A percentile compares a stretch with the other conserved stretches of the same genome.
Conservation (phyloP, 1,140 invertebrate species). For the Hycleus phaleratus region DNA sequence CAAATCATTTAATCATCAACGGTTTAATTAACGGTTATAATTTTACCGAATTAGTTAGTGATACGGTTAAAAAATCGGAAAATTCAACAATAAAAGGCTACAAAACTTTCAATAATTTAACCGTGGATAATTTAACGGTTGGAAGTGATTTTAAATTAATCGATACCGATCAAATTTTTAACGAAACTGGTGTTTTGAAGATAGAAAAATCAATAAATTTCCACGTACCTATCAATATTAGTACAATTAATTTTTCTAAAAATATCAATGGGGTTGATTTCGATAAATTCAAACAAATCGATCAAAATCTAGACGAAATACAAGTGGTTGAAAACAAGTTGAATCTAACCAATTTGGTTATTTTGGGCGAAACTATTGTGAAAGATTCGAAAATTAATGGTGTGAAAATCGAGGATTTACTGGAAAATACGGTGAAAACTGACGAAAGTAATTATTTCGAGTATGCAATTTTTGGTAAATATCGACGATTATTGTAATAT, state of each 20-base stretch:
- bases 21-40: slow-evolving; percentile 21
- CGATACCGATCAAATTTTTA: slow-evolving; percentile 13
- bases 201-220: background rate
- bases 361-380: too few relatives aligned
- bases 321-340: slow-evolving; percentile 14
- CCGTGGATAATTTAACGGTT: slow-evolving; percentile 22
- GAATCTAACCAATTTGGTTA: background rate
- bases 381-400: slow-evolving; percentile 32
- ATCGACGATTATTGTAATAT: background rate
- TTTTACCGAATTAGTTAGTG: slow-evolving; percentile 21
- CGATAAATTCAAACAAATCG: slow-evolving; percentile 10
- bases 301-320: slow-evolving; percentile 11
- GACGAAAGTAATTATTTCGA: slow-evolving; percentile 37
- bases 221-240: slow-evolving; percentile 3
- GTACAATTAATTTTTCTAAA: slow-evolving; percentile 15
- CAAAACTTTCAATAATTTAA: slow-evolving; percentile 30
- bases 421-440: slow-evolving; percentile 37
- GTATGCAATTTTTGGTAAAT: slow-evolving; percentile 39
- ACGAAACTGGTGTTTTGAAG: background rate
- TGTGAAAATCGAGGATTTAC: slow-evolving; percentile 33
- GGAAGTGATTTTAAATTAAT: slow-evolving; percentile 8
- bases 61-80: slow-evolving; percentile 16
- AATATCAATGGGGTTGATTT: slow-evolving; percentile 15
- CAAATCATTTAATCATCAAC: slow-evolving; percentile 14
- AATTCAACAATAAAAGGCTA: slow-evolving; percentile 19